Percentiles rank a stretch among this genome's conserved stretches.
phyloP scores from a whole-genome alignment of 2,888 invertebrate species.

The Trissolcus japonicus region DNA sequence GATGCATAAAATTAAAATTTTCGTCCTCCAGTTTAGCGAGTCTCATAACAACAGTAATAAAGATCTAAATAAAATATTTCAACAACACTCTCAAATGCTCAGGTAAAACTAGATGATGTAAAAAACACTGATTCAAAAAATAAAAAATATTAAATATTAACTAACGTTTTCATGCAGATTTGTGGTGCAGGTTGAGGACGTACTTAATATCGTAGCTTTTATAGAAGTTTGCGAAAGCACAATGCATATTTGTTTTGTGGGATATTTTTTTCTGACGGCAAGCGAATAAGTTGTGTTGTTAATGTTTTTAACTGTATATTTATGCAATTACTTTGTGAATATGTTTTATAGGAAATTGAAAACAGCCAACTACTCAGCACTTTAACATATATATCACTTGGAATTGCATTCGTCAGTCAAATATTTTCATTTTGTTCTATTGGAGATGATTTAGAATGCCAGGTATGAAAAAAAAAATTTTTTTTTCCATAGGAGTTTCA shows the following conservation, averaged over 20 bases:
- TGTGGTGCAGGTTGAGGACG: slow-evolving; percentile 13
- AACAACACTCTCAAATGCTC: slow-evolving; percentile 53
- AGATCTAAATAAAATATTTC: slow-evolving; percentile 56
- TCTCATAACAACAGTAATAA: slow-evolving; percentile 8
- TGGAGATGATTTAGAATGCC: not conserved
- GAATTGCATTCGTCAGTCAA: not conserved
- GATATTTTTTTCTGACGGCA: slow-evolving; percentile 38
- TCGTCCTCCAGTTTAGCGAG: slow-evolving; percentile 1
- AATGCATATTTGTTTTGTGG: slow-evolving; percentile 35
- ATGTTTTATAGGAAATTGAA: not conserved
- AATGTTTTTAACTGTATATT: too few relatives aligned
- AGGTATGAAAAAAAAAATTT: not conserved
- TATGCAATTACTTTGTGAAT: not conserved
- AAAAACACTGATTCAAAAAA: too few relatives aligned
- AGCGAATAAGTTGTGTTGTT: not conserved
- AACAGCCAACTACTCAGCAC: not conserved
- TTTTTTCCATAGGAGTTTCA: too few relatives aligned
- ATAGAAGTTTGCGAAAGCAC: slow-evolving; percentile 39
- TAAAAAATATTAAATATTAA: too few relatives aligned
- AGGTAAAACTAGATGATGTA: slow-evolving; percentile 25
- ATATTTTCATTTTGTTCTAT: slow-evolving; percentile 1
- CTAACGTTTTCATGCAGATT: slow-evolving; percentile 3
- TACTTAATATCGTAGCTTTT: slow-evolving; percentile 32
- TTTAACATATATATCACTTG: not conserved
- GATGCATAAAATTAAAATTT: slow-evolving; percentile 30